phyloP scores from a whole-genome alignment of 2,797 vertebrate genomes.

The Crax fasciolata region DNA sequence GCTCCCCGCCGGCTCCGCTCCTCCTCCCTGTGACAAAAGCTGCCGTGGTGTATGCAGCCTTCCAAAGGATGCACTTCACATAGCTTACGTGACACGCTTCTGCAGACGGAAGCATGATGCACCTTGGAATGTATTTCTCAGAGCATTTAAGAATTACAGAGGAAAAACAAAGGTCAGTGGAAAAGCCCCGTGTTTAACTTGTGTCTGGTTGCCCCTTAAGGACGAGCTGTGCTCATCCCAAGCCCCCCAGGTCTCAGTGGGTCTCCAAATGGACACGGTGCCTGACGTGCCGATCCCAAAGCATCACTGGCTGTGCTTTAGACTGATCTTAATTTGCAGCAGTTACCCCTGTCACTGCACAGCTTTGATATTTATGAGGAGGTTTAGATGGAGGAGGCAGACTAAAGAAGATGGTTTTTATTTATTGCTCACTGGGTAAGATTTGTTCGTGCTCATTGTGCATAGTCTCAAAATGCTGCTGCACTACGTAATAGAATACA shows the following conservation, averaged over 20 bases:
- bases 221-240: background rate
- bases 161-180: background rate
- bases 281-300: background rate
- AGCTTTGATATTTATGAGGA: background rate
- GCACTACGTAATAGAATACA: background rate
- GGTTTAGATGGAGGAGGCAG: background rate
- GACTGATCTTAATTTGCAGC: background rate
- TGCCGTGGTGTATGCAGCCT: background rate
- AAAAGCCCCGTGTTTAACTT: background rate
- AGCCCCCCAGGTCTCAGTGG: background rate
- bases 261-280: background rate
- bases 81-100: background rate
- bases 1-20: background rate
- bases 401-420: background rate
- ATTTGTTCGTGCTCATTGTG: background rate
- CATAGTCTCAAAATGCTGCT: background rate
- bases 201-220: background rate
- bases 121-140: background rate
- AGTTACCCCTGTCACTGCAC: background rate
- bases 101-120: background rate
- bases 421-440: background rate
- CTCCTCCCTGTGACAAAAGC: background rate
- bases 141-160: background rate
- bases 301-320: background rate
- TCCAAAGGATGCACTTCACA: background rate